Base-by-base conservation (phyloP, 2,113 vertebrate species). In the Nestor notabilis region DNA sequence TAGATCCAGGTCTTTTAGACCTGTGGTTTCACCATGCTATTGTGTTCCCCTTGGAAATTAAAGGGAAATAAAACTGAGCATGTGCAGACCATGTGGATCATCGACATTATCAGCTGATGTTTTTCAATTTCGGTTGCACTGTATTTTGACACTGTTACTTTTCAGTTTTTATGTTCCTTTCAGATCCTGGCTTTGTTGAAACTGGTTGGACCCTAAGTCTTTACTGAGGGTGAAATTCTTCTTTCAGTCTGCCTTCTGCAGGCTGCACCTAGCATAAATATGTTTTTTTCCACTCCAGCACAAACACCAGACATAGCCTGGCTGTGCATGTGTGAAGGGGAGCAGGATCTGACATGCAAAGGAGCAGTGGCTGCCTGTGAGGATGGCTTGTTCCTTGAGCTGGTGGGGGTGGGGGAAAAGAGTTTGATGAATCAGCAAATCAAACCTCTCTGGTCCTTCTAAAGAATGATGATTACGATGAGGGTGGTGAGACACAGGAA, bases 281-380 rank as follows among this genome's bases (percentile, higher is more conserved):
- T 17, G 20, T 2, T 82, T 52, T 87, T 8, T 70, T 74, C 69
- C 20, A 47, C 29, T 18, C 33, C 23, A 64, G 44, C 37, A 77
- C 35, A 35, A 79, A 50, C 47, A 88, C 7, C 24, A 76, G 53
- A 11, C 24, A 4, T 3, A 23, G 33, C 44, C 66, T 79, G 35
- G 39, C 33, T 2, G 0, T 17, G n/a, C 1, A 0, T 17, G 41
- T 25, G 17, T 2, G 2, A 53, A 46, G 66, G 5, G 7, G 28
- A 72, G 35, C 1, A 0, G 52, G 65, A 83, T 25, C 35, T 37
- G 39, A 8, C 27, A 3, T 29, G 31, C 39, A n/a, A 60, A 37
- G 61, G 52, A 76, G 76, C 14, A 1, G 17, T 16, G 61, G 47
- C 43, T 91, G n/a, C 55, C 37, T 53, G 16, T 1, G 2, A 44